phyloP scores from a whole-genome alignment of 35 echinoderm and acorn worm genomes.

The Ophiothrix spiculata region DNA sequence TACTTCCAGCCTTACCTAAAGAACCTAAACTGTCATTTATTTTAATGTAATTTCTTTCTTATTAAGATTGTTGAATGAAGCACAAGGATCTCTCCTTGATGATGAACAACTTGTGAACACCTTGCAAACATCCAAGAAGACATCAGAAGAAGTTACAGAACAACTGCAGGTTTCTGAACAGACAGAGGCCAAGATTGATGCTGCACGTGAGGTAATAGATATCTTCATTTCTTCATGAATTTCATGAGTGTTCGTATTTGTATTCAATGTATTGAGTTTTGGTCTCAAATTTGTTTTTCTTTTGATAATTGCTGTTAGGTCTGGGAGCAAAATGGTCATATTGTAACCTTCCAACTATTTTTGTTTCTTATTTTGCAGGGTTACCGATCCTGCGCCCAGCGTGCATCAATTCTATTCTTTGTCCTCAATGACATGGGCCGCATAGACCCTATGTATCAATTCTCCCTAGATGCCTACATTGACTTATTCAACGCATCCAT shows the following conservation, averaged over 20 bases:
- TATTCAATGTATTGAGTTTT: too few species aligned
- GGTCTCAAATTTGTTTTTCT: too few species aligned
- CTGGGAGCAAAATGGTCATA: too few species aligned
- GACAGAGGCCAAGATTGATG: slow-evolving; percentile 97
- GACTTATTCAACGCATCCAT: slow-evolving; percentile 97
- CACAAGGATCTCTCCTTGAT: slow-evolving; percentile 91
- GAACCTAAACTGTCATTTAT: too few species aligned
- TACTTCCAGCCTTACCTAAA: too few species aligned
- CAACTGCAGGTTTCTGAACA: slow-evolving; percentile 93
- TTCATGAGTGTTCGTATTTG: too few species aligned
- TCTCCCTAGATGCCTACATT: slow-evolving; percentile 96
- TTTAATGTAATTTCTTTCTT: too few species aligned
- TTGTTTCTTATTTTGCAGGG: too few species aligned
- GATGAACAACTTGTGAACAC: slow-evolving; percentile 98
- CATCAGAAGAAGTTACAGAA: slow-evolving; percentile 96
- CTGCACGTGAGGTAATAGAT: slow-evolving; percentile 94
- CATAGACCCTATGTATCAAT: slow-evolving; percentile 99
- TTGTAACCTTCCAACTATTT: too few species aligned
- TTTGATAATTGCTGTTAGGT: too few species aligned
- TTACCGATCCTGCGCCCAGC: slow-evolving; percentile 89
- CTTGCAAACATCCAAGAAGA: slow-evolving; percentile 97
- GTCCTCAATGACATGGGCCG: slow-evolving; percentile 99
- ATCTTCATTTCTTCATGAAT: too few species aligned
- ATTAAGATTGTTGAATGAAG: slow-evolving; percentile 97
- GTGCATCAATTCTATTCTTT: slow-evolving; percentile 98